Evolutionary conservation across 2,797 vertebrate species (phyloP), one percentile per base, ranked within the genome.

Genomic region (Microcaecilia unicolor): DNA sequence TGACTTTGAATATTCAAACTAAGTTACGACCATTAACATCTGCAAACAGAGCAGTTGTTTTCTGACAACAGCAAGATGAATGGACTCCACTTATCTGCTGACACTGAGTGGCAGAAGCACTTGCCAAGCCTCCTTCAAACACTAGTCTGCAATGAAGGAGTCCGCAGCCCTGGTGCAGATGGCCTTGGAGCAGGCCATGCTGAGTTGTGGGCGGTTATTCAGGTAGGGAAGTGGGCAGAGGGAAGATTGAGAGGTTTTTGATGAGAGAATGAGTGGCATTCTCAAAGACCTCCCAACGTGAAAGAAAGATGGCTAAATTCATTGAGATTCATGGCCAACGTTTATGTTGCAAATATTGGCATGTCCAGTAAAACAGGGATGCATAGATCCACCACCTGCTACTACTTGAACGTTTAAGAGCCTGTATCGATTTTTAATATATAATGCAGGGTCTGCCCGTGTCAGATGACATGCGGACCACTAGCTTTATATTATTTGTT

Each of bases 1-100:
- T 81, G 51, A 67, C 32, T 47, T 51, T 18, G 34, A 63, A 69
- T 69, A 65, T 76, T 67, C 66, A 64, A 67, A 66, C 74, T 69
- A 70, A 64, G 58, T 30, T 59, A 46, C 54, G 61, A 56, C 76
- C 64, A 78, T 80, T 79, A 69, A 31, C 51, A 71, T 32, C 21
- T 44, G 62, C 72, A 72, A 14, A 10, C 15, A 73, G 49, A 64
- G 61, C 70, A 70, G 67, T 58, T 66, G 73, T 71, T 76, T 67
- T 51, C 66, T 78, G 68, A 62, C 70, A 51, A 57, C 51, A 34
- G 28, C 18, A 54, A 51, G 58, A 77, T 22, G 69, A 82, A 66
- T 24, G 42, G 21, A 16, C 29, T 38, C 51, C 42, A 21, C 57
- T 59, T 73, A 34, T 50, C 41, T 34, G 20, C 16, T 6, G 15